Base-by-base conservation (phyloP, 2,888 invertebrate species). In the Chrysomela aeneicollis region DNA sequence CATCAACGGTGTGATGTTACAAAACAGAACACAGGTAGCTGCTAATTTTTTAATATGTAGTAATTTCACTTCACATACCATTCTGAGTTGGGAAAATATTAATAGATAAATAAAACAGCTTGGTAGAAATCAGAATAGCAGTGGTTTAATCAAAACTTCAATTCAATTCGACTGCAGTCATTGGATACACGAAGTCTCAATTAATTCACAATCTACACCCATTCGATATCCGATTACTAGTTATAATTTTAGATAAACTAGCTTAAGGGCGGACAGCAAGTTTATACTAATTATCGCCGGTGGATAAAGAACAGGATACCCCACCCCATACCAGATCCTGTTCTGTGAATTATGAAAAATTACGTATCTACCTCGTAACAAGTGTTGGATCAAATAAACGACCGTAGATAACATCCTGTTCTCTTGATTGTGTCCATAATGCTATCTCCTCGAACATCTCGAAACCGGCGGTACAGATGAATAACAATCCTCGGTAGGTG, bases 351-450 rank as follows among this genome's bases (percentile, higher is more conserved):
- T 61, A 61, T 52, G 49, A 65, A 62, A 62, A 65, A 65, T 50
- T 35, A 46, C 10, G 10, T 65, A 58, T 57, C 2, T 42, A 15
- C 15, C 65, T 65, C 17, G 42, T 50, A 58, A 61, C 58, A 32
- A 62, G 65, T 65, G 65, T 54, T 65, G 49, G 55, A 59, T 62
- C 54, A 50, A 65, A 65, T 62, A 62, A 65, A 62, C 61, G 54
- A 49, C 59, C 35, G 58, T 49, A 65, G 61, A 62, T 59, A 65
- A 65, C 61, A 65, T 61, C 61, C 59, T 65, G 59, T 54, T 62
- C n/a, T 59, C 62, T 65, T 65, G 59, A 62, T 65, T 61, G 59
- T 55, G 53, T 55, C 62, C 62, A 65, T 65, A 65, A 65, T 65
- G 55, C 59, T 65, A 65, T 65, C 61, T 65, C 61, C 50, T 55